Conservation (phyloP, 2,888 invertebrate genomes). For the Criorhina ranunculi region DNA sequence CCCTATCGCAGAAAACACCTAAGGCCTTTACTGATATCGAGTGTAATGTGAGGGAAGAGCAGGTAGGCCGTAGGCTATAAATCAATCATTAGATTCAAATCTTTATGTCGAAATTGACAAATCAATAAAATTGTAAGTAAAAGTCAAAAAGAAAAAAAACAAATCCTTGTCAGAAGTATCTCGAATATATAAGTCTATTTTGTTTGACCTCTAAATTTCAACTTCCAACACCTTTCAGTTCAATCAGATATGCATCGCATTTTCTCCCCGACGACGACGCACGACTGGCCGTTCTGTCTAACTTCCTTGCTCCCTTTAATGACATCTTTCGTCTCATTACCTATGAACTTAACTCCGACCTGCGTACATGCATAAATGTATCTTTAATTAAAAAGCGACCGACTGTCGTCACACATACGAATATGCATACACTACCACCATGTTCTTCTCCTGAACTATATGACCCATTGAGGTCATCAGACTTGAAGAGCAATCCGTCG, state of each 20-base stretch:
- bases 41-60: too few species aligned
- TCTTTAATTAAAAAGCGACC: conserved; percentile 42
- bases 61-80: too few species aligned
- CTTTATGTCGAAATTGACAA: background rate
- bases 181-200: too few species aligned
- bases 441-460: conserved; percentile 51
- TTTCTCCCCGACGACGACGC: conserved; percentile 9
- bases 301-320: conserved; percentile 36
- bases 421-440: background rate
- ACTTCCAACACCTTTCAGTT: conserved; percentile 2
- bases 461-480: conserved; percentile 73
- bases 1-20: too few species aligned
- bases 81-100: too few species aligned
- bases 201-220: conserved; percentile 28
- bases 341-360: conserved; percentile 13
- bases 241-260: conserved; percentile 32
- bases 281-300: too few species aligned
- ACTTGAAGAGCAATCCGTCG: conserved; percentile 45
- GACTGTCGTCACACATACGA: conserved; percentile 4
- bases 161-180: background rate
- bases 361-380: conserved; percentile 23
- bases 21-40: too few species aligned
- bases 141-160: too few species aligned
- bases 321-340: conserved; percentile 36
- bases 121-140: background rate